Conservation (phyloP, 2,113 vertebrate species). For the Poeciliopsis prolifica region DNA sequence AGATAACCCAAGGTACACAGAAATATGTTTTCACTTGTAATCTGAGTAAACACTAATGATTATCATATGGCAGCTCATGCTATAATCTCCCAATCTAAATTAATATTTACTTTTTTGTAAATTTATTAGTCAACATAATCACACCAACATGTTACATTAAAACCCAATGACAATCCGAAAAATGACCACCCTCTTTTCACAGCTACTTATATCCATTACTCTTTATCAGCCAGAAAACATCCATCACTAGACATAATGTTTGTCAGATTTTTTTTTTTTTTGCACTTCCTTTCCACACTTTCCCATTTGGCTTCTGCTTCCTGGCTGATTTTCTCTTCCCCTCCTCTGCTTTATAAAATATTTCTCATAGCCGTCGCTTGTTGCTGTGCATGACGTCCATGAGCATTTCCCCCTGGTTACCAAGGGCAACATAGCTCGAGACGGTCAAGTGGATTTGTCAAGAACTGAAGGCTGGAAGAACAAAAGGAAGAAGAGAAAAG, state of each 20-base stretch:
- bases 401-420: slow-evolving; percentile 75
- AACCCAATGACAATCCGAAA: neutral
- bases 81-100: neutral
- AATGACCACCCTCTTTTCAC: neutral
- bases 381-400: slow-evolving; percentile 58
- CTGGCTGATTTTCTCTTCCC: neutral
- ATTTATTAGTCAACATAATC: neutral
- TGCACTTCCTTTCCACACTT: neutral
- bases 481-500: slow-evolving; percentile 61
- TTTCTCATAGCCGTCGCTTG: slow-evolving; percentile 18
- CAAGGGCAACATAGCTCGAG: slow-evolving; percentile 79
- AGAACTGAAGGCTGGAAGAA: slow-evolving; percentile 62
- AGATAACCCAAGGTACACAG: neutral
- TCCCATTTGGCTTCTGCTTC: neutral
- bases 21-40: neutral
- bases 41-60: neutral
- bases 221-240: neutral
- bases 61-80: neutral
- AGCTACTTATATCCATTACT: neutral
- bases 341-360: slow-evolving; percentile 13
- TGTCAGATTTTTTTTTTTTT: neutral
- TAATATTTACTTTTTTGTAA: neutral
- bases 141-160: neutral
- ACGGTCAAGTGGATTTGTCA: slow-evolving; percentile 69
- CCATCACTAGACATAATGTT: neutral